These are phyloP conservation scores for Scortum barcoo DNA, from an alignment of 2,113 vertebrate genomes.

Conservation along the genomic window DNA sequence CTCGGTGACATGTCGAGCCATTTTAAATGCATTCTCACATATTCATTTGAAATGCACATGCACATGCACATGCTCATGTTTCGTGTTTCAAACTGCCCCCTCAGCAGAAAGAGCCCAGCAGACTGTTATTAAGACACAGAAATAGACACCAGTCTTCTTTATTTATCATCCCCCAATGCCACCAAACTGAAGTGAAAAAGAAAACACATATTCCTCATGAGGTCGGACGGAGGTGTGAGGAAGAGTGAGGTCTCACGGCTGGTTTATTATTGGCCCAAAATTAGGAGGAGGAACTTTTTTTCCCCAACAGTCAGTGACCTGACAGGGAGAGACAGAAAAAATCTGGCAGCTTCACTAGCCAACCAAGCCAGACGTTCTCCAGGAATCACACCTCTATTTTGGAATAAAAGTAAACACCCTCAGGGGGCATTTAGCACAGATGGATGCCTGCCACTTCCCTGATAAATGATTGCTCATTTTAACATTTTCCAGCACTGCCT, in stretches of 20 bases:
- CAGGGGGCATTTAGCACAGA: slow-evolving; percentile 39
- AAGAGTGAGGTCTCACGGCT: slow-evolving; percentile 39
- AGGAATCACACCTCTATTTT: slow-evolving; percentile 71
- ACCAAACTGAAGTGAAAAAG: slow-evolving; percentile 32
- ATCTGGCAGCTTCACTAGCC: slow-evolving; percentile 16
- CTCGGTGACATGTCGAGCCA: neutral
- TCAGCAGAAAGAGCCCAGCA: slow-evolving; percentile 60
- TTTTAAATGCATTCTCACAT: neutral
- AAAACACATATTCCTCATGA: slow-evolving; percentile 43
- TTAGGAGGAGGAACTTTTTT: slow-evolving; percentile 50
- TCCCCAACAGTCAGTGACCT: slow-evolving; percentile 51
- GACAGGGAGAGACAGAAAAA: slow-evolving; percentile 41
- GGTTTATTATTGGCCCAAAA: slow-evolving; percentile 70
- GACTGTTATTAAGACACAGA: slow-evolving; percentile 46
- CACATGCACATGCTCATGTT: slow-evolving; percentile 57
- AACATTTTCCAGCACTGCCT: slow-evolving; percentile 6
- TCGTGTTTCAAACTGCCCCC: slow-evolving; percentile 56
- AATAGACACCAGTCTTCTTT: slow-evolving; percentile 62
- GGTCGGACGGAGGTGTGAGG: slow-evolving; percentile 51
- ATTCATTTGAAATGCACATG: no score
- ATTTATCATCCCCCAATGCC: slow-evolving; percentile 44
- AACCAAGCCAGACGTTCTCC: slow-evolving; percentile 33
- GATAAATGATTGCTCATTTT: slow-evolving; percentile 26
- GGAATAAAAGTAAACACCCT: slow-evolving; percentile 55
- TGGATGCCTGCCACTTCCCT: slow-evolving; percentile 31